phyloP scores from a whole-genome alignment of 1,140 invertebrate species.

The Trypoxylus dichotomus region DNA sequence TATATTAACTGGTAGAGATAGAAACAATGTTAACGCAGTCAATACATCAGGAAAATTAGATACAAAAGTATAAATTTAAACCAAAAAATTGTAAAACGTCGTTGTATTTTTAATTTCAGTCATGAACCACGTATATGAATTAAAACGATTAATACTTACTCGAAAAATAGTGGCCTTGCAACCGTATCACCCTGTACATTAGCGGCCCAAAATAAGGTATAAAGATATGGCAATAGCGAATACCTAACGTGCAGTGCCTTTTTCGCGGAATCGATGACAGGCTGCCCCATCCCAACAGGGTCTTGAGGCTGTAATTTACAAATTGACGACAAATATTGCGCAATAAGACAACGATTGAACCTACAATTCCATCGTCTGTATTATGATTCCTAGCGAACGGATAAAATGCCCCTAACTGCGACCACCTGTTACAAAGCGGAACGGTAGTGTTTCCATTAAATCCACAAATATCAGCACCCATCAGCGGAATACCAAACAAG shows the following conservation, averaged over 20 bases:
- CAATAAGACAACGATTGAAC: conserved; percentile 33
- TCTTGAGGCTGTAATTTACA: conserved; percentile 70
- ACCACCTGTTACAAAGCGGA: conserved; percentile 77
- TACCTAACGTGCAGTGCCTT: conserved; percentile 71
- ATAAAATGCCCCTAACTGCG: conserved; percentile 84
- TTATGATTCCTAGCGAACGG: conserved; percentile 88
- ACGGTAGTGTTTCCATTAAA: conserved; percentile 77
- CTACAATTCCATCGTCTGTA: conserved; percentile 69
- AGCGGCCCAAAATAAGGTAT: conserved; percentile 77
- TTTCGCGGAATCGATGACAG: conserved; percentile 65
- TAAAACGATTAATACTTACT: conserved; percentile 58
- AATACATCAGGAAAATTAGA: too few species aligned
- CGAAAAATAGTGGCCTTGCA: conserved; percentile 77
- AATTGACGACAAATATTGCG: background rate
- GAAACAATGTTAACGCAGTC: too few species aligned
- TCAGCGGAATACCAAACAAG: conserved; percentile 82
- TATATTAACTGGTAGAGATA: too few species aligned
- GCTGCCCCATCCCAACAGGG: conserved; percentile 70
- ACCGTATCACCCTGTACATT: conserved; percentile 73
- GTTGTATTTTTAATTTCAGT: background rate
- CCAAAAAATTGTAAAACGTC: too few species aligned
- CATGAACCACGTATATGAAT: background rate
- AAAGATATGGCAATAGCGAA: conserved; percentile 77
- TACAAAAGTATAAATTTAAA: too few species aligned
- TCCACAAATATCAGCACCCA: conserved; percentile 90